Percentiles rank a stretch among this genome's conserved stretches.
These are phyloP conservation scores for Synodontis membranacea DNA, from an alignment of 2,113 vertebrate genomes.

Conservation along the genomic window DNA sequence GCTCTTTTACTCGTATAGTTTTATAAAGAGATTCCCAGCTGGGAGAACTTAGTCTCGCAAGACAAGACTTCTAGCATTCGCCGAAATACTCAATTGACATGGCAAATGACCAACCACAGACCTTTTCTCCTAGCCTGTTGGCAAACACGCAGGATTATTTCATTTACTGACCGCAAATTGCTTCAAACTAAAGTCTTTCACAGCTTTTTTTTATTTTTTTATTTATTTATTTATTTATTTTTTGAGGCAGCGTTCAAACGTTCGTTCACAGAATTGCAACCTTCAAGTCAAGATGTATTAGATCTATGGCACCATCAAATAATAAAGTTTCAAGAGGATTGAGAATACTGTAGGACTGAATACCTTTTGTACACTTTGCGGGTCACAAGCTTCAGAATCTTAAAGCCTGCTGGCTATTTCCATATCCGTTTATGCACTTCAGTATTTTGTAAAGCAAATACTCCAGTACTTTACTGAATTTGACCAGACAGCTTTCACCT, in stretches of 20 bases:
- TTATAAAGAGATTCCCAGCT: slow-evolving; percentile 27
- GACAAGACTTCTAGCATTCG: not conserved
- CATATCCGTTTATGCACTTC: not conserved
- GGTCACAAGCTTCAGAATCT: not conserved
- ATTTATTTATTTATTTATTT: too few relatives aligned
- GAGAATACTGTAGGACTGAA: too few relatives aligned
- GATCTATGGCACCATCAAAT: not conserved
- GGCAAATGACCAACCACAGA: slow-evolving; percentile 8
- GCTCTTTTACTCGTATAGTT: slow-evolving; percentile 38
- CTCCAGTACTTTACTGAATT: too few relatives aligned
- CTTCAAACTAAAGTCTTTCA: not conserved
- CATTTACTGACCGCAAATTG: not conserved
- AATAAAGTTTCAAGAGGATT: not conserved
- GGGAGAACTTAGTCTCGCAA: slow-evolving; percentile 8
- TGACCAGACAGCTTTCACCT: too few relatives aligned
- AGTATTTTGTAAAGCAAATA: too few relatives aligned
- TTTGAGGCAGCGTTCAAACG: not conserved
- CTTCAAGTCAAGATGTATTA: not conserved
- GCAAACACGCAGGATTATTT: not conserved
- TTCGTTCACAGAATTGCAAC: not conserved
- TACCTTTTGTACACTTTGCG: not conserved
- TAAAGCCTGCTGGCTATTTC: not conserved
- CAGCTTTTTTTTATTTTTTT: too few relatives aligned
- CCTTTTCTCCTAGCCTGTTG: not conserved
- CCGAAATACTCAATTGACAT: not conserved